A percentile compares a stretch with the other conserved stretches of the same genome.
Evolutionary conservation across 2,113 vertebrate genomes (phyloP).

Genomic region (Apus apus): DNA sequence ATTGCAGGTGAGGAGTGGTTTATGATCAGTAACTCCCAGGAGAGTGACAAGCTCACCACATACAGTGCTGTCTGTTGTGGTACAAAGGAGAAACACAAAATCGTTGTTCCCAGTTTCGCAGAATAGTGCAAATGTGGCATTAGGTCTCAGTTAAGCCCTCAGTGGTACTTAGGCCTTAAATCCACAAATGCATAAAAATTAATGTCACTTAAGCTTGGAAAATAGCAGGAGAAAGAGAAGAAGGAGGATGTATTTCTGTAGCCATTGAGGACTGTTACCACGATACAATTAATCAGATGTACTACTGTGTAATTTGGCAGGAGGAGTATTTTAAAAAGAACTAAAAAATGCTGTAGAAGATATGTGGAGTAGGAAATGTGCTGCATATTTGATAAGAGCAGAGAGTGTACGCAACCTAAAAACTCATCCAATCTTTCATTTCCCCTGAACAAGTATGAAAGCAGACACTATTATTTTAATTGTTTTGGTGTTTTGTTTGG

Average conservation of each 20-base stretch:
- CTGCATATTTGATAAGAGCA: not conserved
- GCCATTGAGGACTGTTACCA: not conserved
- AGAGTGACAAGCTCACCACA: not conserved
- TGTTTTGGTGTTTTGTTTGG: too few relatives aligned
- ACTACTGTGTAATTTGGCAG: not conserved
- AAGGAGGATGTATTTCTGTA: not conserved
- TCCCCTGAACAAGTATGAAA: not conserved
- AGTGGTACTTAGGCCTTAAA: not conserved
- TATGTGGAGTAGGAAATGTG: not conserved
- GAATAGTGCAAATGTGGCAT: not conserved
- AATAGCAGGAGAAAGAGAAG: not conserved
- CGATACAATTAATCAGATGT: not conserved
- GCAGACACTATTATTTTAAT: not conserved
- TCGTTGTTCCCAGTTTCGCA: not conserved
- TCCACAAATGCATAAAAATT: not conserved
- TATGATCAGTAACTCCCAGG: not conserved
- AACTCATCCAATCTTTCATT: not conserved
- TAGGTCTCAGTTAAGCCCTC: not conserved
- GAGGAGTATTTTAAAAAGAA: not conserved
- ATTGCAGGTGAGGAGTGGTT: not conserved
- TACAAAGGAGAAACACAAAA: not conserved
- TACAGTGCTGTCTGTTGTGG: not conserved
- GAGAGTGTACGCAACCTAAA: not conserved
- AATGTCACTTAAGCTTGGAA: not conserved
- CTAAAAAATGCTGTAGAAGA: not conserved